phyloP scores from a whole-genome alignment of 2,113 vertebrate species.

The Labeo rohita region DNA sequence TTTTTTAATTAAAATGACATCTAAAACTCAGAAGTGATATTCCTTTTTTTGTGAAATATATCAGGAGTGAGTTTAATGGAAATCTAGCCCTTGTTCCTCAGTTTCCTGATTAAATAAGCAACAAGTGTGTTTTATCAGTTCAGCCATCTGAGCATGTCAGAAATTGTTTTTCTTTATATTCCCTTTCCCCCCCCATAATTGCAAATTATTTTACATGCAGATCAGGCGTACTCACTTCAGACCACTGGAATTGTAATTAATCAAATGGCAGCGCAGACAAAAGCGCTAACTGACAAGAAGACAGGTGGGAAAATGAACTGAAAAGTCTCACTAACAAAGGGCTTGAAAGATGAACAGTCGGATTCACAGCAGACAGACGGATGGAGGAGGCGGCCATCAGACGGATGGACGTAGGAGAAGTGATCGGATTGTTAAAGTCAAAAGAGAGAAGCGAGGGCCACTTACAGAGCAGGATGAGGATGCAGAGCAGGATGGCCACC shows the following conservation, averaged over 20 bases:
- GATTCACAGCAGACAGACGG: constrained; percentile 38
- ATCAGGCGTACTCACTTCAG: constrained; percentile 35
- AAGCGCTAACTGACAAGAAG: constrained; percentile 48
- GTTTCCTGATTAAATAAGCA: constrained; percentile 40
- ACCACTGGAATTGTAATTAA: constrained; percentile 53
- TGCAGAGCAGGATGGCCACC: constrained; percentile 92
- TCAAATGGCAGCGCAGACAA: constrained; percentile 40
- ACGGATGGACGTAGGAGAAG: constrained; percentile 11
- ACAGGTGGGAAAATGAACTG: constrained; percentile 43
- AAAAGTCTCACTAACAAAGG: constrained; percentile 41
- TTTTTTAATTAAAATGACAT: neutral
- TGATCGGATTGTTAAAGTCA: constrained; percentile 31
- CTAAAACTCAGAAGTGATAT: neutral
- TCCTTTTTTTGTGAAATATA: constrained; percentile 19
- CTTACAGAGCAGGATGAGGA: constrained; percentile 92
- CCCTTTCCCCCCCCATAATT: neutral
- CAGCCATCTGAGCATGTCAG: constrained; percentile 26
- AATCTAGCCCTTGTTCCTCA: constrained; percentile 23
- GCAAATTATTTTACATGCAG: constrained; percentile 46
- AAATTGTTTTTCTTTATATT: neutral
- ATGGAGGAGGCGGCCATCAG: constrained; percentile 38
- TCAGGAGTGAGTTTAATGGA: neutral
- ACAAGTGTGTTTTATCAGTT: constrained; percentile 33
- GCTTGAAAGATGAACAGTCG: constrained; percentile 37
- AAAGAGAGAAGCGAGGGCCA: neutral